Percentiles rank a stretch among this genome's conserved stretches.
Conservation (phyloP, 2,888 invertebrate species). For the Tolmerus cingulatus region DNA sequence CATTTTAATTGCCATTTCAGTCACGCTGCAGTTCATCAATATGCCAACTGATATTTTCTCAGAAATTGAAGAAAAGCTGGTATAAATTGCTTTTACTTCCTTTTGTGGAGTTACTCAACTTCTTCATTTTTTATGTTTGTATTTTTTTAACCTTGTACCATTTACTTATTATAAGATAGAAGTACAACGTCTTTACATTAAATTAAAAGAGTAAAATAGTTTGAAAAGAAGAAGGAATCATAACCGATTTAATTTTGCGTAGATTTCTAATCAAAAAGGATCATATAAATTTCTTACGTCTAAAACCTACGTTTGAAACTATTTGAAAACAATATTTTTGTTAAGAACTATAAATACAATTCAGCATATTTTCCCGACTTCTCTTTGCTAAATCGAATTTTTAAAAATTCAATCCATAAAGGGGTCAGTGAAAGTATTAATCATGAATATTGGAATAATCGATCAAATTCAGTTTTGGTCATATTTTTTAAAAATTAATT, state of each 20-base stretch:
- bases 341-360: no score
- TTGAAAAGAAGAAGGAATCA: neutral
- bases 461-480: no score
- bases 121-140: neutral
- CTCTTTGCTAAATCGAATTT: no score
- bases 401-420: no score
- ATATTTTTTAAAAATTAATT: no score
- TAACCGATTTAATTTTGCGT: neutral
- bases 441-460: no score
- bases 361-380: no score
- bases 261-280: neutral
- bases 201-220: neutral
- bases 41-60: neutral
- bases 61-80: neutral
- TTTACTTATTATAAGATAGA: neutral
- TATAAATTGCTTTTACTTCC: neutral
- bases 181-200: neutral
- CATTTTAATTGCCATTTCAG: neutral
- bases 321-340: no score
- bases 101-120: neutral
- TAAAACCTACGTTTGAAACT: no score
- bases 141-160: neutral
- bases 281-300: no score
- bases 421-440: no score
- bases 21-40: neutral